These are phyloP conservation scores for Prionailurus viverrinus DNA, from an alignment of 2,113 vertebrate species.

Conservation along the genomic window DNA sequence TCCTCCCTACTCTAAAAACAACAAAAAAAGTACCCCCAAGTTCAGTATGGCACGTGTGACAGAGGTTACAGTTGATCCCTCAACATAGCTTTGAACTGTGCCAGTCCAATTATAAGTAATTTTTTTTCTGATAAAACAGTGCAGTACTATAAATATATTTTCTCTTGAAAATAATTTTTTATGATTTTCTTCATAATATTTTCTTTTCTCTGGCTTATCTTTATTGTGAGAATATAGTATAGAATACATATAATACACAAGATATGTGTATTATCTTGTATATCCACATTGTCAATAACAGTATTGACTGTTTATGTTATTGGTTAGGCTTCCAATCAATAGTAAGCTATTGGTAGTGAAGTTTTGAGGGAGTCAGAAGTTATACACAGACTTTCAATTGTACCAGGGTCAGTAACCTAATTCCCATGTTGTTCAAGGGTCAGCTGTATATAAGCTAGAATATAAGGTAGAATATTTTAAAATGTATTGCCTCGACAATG, in stretches of 20 bases:
- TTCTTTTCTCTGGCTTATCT: background rate
- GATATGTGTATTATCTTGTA: too few species aligned
- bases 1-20: background rate
- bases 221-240: background rate
- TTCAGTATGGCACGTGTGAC: fast-evolving
- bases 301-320: background rate
- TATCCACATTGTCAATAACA: too few species aligned
- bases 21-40: too few species aligned
- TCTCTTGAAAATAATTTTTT: background rate
- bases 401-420: too few species aligned
- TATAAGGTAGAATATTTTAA: too few species aligned
- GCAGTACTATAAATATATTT: background rate
- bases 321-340: background rate
- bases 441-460: too few species aligned
- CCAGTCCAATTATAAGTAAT: background rate
- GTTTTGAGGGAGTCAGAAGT: too few species aligned
- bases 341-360: too few species aligned
- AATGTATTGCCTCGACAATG: too few species aligned
- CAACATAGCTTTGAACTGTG: background rate
- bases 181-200: background rate
- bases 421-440: too few species aligned
- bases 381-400: too few species aligned
- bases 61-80: background rate
- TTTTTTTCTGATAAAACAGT: background rate
- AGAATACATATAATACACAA: background rate